Conservation (phyloP, 2,888 invertebrate genomes). For the Metalampra italica region DNA sequence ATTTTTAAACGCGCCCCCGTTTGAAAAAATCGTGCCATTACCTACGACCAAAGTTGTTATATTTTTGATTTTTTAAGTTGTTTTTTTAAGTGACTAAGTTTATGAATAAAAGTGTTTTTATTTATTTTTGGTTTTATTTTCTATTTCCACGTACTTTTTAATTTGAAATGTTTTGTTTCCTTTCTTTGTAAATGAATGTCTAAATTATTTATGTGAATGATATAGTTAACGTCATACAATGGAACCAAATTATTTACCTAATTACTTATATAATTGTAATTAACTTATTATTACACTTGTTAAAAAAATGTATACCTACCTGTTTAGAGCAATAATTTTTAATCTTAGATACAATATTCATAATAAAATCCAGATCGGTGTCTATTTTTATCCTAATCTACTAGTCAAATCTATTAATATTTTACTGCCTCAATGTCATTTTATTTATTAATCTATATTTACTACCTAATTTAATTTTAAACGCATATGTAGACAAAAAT, state of each 20-base stretch:
- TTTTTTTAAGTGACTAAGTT: too few species aligned
- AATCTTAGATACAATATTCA: constrained; percentile 37
- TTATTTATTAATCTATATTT: constrained; percentile 22
- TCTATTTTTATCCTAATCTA: constrained; percentile 56
- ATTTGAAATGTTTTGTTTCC: not conserved
- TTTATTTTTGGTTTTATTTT: constrained; percentile 27
- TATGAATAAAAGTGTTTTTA: constrained; percentile 48
- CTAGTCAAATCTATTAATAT: constrained; percentile 53
- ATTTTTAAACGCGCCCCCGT: constrained; percentile 24
- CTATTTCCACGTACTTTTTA: constrained; percentile 20
- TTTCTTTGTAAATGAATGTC: constrained; percentile 12
- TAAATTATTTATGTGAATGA: constrained; percentile 19
- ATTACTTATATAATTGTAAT: constrained; percentile 20
- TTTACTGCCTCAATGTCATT: constrained; percentile 45
- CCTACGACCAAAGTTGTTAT: constrained; percentile 46
- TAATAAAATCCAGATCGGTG: constrained; percentile 51
- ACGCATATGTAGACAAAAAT: not conserved
- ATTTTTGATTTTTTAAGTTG: constrained; percentile 32
- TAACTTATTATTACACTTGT: constrained; percentile 47
- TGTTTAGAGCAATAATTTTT: constrained; percentile 64
- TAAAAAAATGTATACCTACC: constrained; percentile 50
- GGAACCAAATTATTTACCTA: constrained; percentile 54
- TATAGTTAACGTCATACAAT: constrained; percentile 34
- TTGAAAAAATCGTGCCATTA: constrained; percentile 23
- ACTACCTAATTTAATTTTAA: not conserved